A percentile compares a stretch with the other conserved stretches of the same genome.
These are phyloP conservation scores for Dermatemys mawii DNA, from an alignment of 2,113 vertebrate species.

Conservation along the genomic window DNA sequence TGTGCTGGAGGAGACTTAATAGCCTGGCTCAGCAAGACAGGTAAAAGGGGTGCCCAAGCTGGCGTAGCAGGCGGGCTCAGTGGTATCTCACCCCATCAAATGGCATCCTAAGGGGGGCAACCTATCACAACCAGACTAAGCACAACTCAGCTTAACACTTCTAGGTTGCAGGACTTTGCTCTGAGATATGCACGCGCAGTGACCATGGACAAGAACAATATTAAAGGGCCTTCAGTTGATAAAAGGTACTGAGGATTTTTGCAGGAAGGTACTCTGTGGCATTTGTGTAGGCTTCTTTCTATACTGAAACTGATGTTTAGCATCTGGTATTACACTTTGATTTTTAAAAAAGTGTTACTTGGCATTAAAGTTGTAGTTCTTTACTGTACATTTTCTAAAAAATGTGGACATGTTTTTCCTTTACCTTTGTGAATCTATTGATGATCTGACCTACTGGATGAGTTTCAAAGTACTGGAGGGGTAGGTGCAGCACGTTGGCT, in stretches of 20 bases:
- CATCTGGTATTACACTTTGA: background rate
- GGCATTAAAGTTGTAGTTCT: background rate
- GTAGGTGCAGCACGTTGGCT: conserved; percentile 67
- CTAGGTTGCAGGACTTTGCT: background rate
- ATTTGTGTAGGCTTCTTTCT: background rate
- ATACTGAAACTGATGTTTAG: background rate
- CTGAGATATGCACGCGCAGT: background rate
- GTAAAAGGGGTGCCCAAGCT: too few species aligned
- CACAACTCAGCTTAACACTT: background rate
- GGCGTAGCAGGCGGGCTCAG: too few species aligned
- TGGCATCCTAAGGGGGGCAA: too few species aligned
- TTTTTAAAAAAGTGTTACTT: background rate
- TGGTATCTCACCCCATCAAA: too few species aligned
- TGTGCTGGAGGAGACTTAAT: too few species aligned
- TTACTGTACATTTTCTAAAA: background rate
- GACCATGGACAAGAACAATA: background rate
- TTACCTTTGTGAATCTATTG: conserved; percentile 75
- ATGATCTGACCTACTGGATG: conserved; percentile 66
- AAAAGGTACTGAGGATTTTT: background rate
- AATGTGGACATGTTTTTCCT: background rate
- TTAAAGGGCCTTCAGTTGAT: background rate
- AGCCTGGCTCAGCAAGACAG: too few species aligned
- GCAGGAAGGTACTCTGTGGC: background rate
- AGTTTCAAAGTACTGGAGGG: conserved; percentile 72
- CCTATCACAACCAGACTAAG: background rate